phyloP scores from a whole-genome alignment of 1,140 invertebrate genomes.

The Arctopsyche grandis region DNA sequence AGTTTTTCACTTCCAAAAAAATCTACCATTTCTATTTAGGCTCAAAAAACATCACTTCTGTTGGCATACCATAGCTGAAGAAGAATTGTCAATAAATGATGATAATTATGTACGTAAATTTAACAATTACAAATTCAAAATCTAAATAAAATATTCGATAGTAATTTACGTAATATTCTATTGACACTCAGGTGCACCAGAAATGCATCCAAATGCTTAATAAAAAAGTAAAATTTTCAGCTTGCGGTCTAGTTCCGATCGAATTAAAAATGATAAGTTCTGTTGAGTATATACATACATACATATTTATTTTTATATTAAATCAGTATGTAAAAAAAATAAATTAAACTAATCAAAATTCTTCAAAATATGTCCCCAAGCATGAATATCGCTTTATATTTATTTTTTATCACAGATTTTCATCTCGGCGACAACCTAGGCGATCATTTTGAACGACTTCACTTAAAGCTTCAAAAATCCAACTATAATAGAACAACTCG shows the following conservation, averaged over 20 bases:
- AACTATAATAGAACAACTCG: no score
- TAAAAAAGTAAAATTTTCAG: conserved; percentile 21
- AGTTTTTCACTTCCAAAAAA: no score
- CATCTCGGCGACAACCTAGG: no score
- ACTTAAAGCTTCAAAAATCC: no score
- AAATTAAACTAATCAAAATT: no score
- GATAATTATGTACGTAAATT: conserved; percentile 5
- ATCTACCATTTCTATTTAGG: not conserved
- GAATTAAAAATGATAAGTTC: conserved; percentile 15
- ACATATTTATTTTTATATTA: no score
- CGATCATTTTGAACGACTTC: no score
- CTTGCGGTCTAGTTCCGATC: not conserved
- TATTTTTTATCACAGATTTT: no score
- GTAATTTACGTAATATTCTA: not conserved
- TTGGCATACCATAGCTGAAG: conserved; percentile 17
- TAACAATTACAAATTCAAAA: not conserved
- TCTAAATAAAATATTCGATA: not conserved
- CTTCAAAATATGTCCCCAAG: no score
- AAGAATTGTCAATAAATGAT: not conserved
- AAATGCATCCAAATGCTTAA: conserved; percentile 27
- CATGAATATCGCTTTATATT: no score
- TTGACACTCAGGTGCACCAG: not conserved
- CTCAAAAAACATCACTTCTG: not conserved
- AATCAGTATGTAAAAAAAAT: no score
- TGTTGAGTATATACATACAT: conserved; percentile 11